Evolutionary conservation across 2,113 vertebrate genomes (phyloP).

Genomic region (Speoplatyrhinus poulsoni): DNA sequence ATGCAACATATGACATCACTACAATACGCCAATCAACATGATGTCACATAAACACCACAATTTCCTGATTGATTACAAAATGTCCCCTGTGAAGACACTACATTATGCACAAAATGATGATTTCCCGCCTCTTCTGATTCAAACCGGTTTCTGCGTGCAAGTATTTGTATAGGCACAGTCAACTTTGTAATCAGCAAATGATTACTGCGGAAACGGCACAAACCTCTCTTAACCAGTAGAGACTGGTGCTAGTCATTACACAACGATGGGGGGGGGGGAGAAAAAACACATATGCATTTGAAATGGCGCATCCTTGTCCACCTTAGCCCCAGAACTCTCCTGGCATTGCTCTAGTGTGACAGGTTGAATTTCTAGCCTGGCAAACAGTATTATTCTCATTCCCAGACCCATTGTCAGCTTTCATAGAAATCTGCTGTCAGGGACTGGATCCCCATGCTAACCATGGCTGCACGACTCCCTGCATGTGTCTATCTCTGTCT

Average conservation of each 20-base stretch:
- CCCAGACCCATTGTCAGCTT: conserved; percentile 75
- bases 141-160: conserved; percentile 3
- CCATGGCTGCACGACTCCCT: conserved; percentile 65
- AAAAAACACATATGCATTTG: conserved; percentile 43
- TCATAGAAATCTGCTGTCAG: conserved; percentile 79
- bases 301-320: conserved; percentile 61
- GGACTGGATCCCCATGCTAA: conserved; percentile 66
- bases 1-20: not conserved
- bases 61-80: too few relatives aligned
- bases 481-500: conserved; percentile 74
- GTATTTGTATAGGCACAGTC: not conserved
- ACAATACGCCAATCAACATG: too few relatives aligned
- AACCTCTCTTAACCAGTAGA: conserved; percentile 26
- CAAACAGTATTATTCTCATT: conserved; percentile 81
- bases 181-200: not conserved
- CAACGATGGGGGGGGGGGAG: not conserved
- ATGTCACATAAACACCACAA: too few relatives aligned
- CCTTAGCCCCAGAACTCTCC: conserved; percentile 53
- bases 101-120: too few relatives aligned
- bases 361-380: conserved; percentile 76
- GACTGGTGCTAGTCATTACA: conserved; percentile 4
- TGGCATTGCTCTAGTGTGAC: conserved; percentile 69
- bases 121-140: conserved; percentile 13
- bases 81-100: too few relatives aligned
- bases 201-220: conserved; percentile 6